A percentile compares a stretch with the other conserved stretches of the same genome.
Evolutionary conservation across 2,888 invertebrate species (phyloP).

Genomic region (Erynnis tages): DNA sequence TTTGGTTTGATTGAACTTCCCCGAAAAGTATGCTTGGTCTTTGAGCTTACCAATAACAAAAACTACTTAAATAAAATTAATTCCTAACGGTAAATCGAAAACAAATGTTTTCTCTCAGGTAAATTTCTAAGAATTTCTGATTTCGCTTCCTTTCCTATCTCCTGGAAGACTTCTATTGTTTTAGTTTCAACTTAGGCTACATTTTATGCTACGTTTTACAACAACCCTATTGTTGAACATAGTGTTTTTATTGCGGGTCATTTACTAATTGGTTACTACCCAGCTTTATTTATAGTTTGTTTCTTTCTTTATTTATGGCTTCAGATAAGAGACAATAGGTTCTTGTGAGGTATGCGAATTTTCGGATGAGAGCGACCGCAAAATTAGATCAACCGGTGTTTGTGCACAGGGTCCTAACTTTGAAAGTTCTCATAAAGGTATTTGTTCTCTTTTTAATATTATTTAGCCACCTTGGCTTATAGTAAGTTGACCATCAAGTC

Average conservation of each 20-base stretch:
- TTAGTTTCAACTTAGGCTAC: not conserved
- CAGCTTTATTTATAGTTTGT: slow-evolving; percentile 8
- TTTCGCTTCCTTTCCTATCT: slow-evolving; percentile 6
- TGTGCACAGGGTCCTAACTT: too few species aligned
- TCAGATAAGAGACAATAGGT: not conserved
- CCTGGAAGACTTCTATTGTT: slow-evolving; percentile 13
- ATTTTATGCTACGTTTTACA: slow-evolving; percentile 11
- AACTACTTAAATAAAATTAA: not conserved
- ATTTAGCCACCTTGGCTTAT: too few species aligned
- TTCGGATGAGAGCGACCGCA: too few species aligned
- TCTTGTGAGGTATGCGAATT: not conserved
- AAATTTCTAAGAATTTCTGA: slow-evolving; percentile 15
- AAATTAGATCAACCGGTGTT: too few species aligned
- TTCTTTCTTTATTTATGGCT: slow-evolving; percentile 1
- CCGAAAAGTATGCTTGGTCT: too few species aligned
- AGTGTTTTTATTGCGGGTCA: slow-evolving; percentile 15
- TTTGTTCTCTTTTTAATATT: too few species aligned
- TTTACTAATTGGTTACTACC: slow-evolving; percentile 16
- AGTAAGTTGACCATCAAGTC: too few species aligned
- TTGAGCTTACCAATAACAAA: too few species aligned
- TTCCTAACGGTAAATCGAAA: slow-evolving; percentile 23
- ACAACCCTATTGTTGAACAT: slow-evolving; percentile 4
- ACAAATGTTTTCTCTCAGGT: slow-evolving; percentile 2
- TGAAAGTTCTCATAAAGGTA: too few species aligned
- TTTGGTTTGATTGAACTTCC: too few species aligned